Conservation (phyloP, 2,797 vertebrate species). For the Mormyrops boulengeri region DNA sequence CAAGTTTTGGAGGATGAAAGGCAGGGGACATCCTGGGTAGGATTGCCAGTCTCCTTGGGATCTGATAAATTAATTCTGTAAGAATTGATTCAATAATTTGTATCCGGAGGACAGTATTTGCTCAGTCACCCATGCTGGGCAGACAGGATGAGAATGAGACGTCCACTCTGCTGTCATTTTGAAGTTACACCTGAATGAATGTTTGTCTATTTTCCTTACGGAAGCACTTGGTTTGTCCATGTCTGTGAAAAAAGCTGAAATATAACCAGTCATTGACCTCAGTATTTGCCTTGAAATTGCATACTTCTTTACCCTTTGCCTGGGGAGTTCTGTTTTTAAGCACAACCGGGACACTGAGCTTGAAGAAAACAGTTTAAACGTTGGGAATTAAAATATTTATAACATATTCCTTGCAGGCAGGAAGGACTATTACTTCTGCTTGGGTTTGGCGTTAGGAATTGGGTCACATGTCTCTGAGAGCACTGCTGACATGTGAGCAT, state of each 20-base stretch:
- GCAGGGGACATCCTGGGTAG: background rate
- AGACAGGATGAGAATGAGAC: background rate
- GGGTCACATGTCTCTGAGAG: background rate
- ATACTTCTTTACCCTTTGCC: background rate
- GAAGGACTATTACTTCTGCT: background rate
- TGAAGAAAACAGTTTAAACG: background rate
- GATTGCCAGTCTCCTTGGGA: background rate
- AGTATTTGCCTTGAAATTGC: background rate
- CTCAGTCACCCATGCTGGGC: background rate
- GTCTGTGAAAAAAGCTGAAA: background rate
- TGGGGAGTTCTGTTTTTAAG: slow-evolving; percentile 2
- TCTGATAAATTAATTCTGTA: background rate
- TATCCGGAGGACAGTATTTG: background rate
- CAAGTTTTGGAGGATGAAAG: background rate
- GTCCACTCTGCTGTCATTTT: background rate
- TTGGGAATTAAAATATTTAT: background rate
- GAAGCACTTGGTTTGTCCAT: background rate
- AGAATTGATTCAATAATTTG: background rate
- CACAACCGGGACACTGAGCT: background rate
- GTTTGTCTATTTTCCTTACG: background rate
- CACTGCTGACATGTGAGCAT: background rate
- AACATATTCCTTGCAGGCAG: background rate
- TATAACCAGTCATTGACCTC: background rate
- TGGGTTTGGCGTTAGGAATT: background rate
- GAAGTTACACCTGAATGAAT: background rate